phyloP scores from a whole-genome alignment of 2,797 vertebrate genomes.

The Glyptemys insculpta region DNA sequence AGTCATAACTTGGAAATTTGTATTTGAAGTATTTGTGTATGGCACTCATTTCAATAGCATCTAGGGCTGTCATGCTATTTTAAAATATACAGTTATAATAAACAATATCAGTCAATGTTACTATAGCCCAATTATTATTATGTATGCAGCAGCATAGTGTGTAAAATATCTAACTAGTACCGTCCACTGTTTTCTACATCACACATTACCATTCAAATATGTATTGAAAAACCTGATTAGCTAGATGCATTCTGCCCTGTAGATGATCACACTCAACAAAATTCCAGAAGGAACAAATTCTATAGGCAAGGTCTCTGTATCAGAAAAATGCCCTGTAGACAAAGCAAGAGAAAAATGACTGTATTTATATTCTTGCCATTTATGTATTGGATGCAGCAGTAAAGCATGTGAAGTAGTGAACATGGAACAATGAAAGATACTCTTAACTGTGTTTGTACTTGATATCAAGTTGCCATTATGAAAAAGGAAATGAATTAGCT shows the following conservation, averaged over 20 bases:
- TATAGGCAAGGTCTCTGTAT: not conserved
- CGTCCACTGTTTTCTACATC: not conserved
- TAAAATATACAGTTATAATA: not conserved
- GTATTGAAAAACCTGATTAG: not conserved
- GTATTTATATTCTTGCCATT: not conserved
- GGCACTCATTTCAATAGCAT: not conserved
- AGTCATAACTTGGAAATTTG: not conserved
- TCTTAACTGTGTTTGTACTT: not conserved
- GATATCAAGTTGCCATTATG: not conserved
- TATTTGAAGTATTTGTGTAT: not conserved
- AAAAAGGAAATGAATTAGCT: conserved; percentile 15
- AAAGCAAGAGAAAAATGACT: not conserved
- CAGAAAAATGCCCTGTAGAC: not conserved
- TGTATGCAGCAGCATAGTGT: not conserved
- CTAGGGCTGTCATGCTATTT: not conserved
- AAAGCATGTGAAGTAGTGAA: not conserved
- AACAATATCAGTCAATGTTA: not conserved
- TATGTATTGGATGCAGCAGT: not conserved
- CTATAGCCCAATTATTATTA: not conserved
- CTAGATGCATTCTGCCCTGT: rapidly evolving
- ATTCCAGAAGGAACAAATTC: not conserved
- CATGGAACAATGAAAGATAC: not conserved
- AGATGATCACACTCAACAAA: not conserved
- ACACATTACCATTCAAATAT: not conserved
- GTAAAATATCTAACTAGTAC: not conserved